These are phyloP conservation scores for Prunella himalayana DNA, from an alignment of 2,113 vertebrate genomes.

Conservation along the genomic window DNA sequence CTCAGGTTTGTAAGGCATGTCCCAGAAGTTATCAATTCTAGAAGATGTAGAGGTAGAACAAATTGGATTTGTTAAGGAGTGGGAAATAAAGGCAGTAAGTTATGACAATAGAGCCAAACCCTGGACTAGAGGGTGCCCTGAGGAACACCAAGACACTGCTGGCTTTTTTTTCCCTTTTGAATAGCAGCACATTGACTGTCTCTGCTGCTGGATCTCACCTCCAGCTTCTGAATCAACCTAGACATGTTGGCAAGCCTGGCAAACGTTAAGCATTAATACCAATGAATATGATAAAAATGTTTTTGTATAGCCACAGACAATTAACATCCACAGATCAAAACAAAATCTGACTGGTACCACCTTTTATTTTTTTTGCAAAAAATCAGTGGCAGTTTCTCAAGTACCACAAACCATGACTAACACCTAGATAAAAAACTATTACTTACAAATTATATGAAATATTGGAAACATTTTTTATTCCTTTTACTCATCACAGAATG, in stretches of 20 bases:
- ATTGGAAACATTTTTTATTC: neutral
- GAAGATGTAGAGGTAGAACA: neutral
- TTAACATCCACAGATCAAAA: neutral
- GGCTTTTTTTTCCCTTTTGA: neutral
- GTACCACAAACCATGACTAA: neutral
- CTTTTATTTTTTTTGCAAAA: neutral
- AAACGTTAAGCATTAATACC: neutral
- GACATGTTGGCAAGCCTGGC: rapidly evolving
- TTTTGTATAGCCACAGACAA: neutral
- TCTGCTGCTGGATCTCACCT: neutral
- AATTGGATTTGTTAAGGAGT: neutral
- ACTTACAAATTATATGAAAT: neutral
- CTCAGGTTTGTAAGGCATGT: rapidly evolving
- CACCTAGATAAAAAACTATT: neutral
- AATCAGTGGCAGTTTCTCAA: neutral
- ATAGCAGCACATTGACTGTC: rapidly evolving
- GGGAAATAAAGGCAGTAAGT: neutral
- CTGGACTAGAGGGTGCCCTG: neutral
- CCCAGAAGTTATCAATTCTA: neutral
- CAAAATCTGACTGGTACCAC: neutral
- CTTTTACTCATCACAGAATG: neutral
- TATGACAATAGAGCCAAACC: neutral
- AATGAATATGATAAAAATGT: rapidly evolving
- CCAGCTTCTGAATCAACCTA: neutral
- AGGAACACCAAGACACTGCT: neutral